phyloP scores from a whole-genome alignment of 2,888 invertebrate genomes.

The Netelia fuscicornis region DNA sequence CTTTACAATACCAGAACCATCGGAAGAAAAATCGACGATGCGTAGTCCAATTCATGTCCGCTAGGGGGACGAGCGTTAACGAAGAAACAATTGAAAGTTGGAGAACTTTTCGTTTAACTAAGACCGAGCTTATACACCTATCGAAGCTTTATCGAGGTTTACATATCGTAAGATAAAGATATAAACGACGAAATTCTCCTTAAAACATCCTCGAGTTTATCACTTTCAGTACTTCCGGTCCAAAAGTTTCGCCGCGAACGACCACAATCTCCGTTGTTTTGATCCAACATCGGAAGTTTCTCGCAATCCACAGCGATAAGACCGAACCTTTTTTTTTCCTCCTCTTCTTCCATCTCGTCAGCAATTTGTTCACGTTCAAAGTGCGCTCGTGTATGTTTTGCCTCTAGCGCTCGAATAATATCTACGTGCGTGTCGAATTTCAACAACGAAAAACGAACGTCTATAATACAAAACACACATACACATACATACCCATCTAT shows the following conservation, averaged over 20 bases:
- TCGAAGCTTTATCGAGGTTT: too few species aligned
- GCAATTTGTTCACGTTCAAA: conserved; percentile 34
- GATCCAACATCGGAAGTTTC: neutral
- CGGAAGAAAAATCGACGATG: too few species aligned
- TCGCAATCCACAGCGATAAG: neutral
- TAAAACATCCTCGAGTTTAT: too few species aligned
- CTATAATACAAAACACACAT: neutral
- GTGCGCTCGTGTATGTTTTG: neutral
- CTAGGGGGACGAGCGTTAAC: too few species aligned
- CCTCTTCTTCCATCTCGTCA: conserved; percentile 1
- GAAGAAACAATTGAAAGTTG: too few species aligned
- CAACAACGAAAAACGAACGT: conserved; percentile 1
- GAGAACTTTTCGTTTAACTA: too few species aligned
- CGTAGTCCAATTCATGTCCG: too few species aligned
- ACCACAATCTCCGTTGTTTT: neutral
- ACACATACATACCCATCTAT: neutral
- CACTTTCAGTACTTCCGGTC: neutral
- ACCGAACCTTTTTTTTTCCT: neutral
- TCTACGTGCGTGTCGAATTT: neutral
- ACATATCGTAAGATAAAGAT: too few species aligned
- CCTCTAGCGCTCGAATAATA: neutral
- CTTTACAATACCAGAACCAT: neutral
- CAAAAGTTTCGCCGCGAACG: neutral
- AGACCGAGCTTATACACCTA: too few species aligned
- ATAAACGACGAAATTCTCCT: too few species aligned